Evolutionary conservation across 2,113 vertebrate genomes (phyloP).

Genomic region (Vanacampus margaritifer): DNA sequence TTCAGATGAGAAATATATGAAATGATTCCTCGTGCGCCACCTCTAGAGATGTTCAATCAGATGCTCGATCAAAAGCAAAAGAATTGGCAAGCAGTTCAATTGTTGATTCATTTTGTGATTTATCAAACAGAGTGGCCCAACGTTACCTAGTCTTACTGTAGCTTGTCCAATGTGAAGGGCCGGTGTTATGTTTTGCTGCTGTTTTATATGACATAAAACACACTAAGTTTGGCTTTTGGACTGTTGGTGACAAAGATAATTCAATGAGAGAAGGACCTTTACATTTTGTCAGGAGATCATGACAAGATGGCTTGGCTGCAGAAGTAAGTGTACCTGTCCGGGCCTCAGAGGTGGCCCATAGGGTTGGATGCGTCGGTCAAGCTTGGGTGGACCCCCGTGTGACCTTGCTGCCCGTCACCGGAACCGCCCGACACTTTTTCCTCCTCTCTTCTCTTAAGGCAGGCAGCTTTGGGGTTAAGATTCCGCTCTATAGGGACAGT

Average conservation of each 20-base stretch:
- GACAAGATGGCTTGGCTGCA: background rate
- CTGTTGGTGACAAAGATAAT: constrained; percentile 5
- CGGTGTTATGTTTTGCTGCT: constrained; percentile 4
- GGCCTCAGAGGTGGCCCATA: constrained; percentile 77
- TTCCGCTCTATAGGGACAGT: constrained; percentile 81
- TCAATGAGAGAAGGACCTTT: background rate
- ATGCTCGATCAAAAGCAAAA: background rate
- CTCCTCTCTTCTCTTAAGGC: constrained; percentile 98
- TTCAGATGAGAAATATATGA: background rate
- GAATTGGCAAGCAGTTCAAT: background rate
- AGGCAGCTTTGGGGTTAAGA: constrained; percentile 98
- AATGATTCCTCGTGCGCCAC: background rate
- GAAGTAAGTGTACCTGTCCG: constrained; percentile 41
- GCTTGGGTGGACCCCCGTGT: constrained; percentile 87
- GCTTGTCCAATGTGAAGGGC: constrained; percentile 2
- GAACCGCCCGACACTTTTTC: constrained; percentile 93
- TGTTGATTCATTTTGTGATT: background rate
- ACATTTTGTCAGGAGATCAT: background rate
- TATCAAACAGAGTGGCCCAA: background rate
- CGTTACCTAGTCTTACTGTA: constrained; percentile 5
- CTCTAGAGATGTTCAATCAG: background rate
- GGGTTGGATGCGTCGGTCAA: constrained; percentile 95
- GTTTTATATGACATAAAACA: constrained; percentile 3
- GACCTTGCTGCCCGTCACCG: constrained; percentile 82
- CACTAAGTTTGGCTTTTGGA: constrained; percentile 2